Evolutionary conservation across 2,797 vertebrate genomes (phyloP).

Genomic region (Rhinatrema bivittatum): DNA sequence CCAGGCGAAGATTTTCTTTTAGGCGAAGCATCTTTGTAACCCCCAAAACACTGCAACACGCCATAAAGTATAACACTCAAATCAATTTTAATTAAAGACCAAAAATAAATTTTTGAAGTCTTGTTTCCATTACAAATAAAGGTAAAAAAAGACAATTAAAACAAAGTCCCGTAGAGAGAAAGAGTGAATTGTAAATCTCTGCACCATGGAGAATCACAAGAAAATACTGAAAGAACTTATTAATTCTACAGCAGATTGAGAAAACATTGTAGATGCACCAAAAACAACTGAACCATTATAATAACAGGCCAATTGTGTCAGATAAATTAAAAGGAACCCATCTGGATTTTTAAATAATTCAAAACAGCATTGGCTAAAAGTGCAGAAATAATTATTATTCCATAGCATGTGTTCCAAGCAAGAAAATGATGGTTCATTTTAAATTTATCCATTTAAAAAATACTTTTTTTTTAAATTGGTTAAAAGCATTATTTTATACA

Average conservation of each 20-base stretch:
- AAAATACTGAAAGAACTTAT: conserved; percentile 27
- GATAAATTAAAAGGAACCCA: conserved; percentile 30
- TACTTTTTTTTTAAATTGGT: conserved; percentile 41
- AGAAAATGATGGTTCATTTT: conserved; percentile 15
- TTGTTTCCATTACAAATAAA: conserved; percentile 42
- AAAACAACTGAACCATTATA: too few relatives aligned
- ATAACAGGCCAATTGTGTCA: not conserved
- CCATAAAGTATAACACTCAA: too few relatives aligned
- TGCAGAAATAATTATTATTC: conserved; percentile 44
- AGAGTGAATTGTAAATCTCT: conserved; percentile 17
- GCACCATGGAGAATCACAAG: conserved; percentile 35
- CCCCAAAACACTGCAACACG: too few relatives aligned
- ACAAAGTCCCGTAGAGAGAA: conserved; percentile 25
- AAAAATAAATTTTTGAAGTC: conserved; percentile 45
- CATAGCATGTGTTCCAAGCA: conserved; percentile 31
- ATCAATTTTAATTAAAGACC: conserved; percentile 44
- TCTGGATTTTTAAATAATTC: conserved; percentile 47
- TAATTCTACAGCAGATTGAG: conserved; percentile 29
- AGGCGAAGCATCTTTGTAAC: too few relatives aligned
- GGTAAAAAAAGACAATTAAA: conserved; percentile 17
- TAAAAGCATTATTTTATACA: conserved; percentile 43
- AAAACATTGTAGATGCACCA: too few relatives aligned
- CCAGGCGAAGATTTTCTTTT: too few relatives aligned
- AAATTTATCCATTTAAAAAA: conserved; percentile 37
- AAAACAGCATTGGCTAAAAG: conserved; percentile 31